A percentile compares a stretch with the other conserved stretches of the same genome.
phyloP scores from a whole-genome alignment of 2,888 invertebrate species.

The Archaeoteleia sp. region DNA sequence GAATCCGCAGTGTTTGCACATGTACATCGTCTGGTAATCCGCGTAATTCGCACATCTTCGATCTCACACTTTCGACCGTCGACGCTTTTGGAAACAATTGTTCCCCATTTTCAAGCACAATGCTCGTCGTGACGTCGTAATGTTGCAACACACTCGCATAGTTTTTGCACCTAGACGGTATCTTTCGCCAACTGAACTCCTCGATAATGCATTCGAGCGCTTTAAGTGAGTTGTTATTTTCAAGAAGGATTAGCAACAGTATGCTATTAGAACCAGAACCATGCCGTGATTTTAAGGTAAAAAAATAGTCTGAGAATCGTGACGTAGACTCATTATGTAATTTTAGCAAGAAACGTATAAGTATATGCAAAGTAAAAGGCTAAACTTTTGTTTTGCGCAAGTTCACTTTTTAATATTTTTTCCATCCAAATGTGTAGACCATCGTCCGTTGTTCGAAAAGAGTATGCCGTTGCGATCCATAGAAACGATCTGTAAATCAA shows the following conservation, averaged over 20 bases:
- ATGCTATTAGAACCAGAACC: conserved; percentile 28
- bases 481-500: too few species aligned
- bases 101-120: conserved; percentile 38
- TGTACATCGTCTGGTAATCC: conserved; percentile 57
- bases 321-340: conserved; percentile 27
- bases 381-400: conserved; percentile 19
- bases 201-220: conserved; percentile 28
- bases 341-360: conserved; percentile 4
- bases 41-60: conserved; percentile 55
- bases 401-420: too few species aligned
- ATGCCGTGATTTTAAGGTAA: conserved; percentile 19
- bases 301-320: conserved; percentile 30
- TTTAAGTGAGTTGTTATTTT: conserved; percentile 19
- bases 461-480: too few species aligned
- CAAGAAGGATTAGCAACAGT: conserved; percentile 7
- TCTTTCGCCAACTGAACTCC: conserved; percentile 4
- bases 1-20: conserved; percentile 63
- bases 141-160: conserved; percentile 22
- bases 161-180: too few species aligned
- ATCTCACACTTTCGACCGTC: conserved; percentile 19
- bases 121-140: conserved; percentile 28
- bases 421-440: too few species aligned
- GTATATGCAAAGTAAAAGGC: conserved; percentile 25
- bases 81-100: conserved; percentile 33
- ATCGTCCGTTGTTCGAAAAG: too few species aligned